Conservation (phyloP, 1,140 invertebrate genomes). For the Cardiocondyla obscurior region DNA sequence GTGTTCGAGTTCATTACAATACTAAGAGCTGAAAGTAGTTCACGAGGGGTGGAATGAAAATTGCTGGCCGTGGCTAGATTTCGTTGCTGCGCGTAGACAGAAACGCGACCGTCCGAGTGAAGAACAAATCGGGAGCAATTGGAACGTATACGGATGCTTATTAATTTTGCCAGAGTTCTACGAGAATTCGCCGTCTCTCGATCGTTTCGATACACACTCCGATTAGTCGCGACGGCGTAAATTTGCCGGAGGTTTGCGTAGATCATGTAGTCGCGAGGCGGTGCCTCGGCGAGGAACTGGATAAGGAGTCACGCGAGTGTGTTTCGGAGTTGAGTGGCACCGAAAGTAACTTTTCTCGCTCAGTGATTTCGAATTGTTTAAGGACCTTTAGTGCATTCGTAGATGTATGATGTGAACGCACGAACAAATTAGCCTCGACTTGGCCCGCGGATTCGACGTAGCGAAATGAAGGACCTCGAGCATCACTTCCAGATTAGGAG, state of each 20-base stretch:
- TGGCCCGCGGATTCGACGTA: neutral
- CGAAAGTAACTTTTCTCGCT: neutral
- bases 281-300: neutral
- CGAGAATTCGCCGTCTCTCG: neutral
- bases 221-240: neutral
- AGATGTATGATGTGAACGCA: conserved; percentile 24
- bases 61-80: neutral
- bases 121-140: neutral
- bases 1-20: neutral
- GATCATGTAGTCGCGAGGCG: conserved; percentile 34
- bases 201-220: no score
- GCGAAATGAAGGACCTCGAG: conserved; percentile 13
- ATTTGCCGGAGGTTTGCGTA: conserved; percentile 17
- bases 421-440: neutral
- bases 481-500: neutral
- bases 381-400: neutral
- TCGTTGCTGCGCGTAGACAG: no score
- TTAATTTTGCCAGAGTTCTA: neutral
- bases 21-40: neutral
- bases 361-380: neutral
- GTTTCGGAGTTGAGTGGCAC: neutral
- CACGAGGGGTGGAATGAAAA: neutral
- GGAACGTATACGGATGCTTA: neutral
- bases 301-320: neutral
- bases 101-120: neutral